These are phyloP conservation scores for Hapalemur alaotrensis DNA, from an alignment of 2,797 vertebrate species.

Conservation along the genomic window DNA sequence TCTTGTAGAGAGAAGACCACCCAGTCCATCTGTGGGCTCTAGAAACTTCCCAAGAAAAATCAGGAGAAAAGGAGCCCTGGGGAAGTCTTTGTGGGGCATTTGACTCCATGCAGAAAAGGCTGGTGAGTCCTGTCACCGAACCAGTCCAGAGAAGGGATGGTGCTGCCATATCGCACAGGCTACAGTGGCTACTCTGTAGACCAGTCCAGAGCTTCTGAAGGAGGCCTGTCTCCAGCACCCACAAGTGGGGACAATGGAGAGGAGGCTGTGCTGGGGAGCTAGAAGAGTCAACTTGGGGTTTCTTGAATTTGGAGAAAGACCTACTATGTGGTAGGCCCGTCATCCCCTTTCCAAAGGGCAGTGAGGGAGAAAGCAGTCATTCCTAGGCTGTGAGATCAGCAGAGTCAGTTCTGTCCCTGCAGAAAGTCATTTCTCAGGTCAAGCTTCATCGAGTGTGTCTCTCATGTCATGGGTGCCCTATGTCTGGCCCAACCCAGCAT, in stretches of 20 bases:
- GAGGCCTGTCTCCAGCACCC: not conserved
- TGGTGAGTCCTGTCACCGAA: not conserved
- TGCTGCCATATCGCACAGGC: too few relatives aligned
- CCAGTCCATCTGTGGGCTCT: not conserved
- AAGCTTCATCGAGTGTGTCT: not conserved
- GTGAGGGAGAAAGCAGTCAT: not conserved
- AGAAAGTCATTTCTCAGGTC: not conserved
- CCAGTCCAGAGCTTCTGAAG: not conserved
- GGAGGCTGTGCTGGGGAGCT: not conserved
- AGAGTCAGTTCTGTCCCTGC: not conserved
- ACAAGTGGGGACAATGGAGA: not conserved
- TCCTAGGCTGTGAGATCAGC: not conserved
- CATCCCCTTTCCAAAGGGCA: not conserved
- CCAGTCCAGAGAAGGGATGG: not conserved
- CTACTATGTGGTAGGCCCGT: not conserved
- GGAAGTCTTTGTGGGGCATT: not conserved
- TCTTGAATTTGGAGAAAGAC: not conserved
- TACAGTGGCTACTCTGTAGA: not conserved
- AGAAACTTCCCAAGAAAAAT: not conserved
- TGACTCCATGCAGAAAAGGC: not conserved
- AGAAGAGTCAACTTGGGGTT: not conserved
- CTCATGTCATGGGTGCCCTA: not conserved
- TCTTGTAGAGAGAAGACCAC: not conserved
- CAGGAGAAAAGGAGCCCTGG: not conserved
- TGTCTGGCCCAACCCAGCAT: not conserved